A percentile compares a stretch with the other conserved stretches of the same genome.
These are phyloP conservation scores for Petrolisthes manimaculis DNA, from an alignment of 2,888 invertebrate species.

Conservation along the genomic window DNA sequence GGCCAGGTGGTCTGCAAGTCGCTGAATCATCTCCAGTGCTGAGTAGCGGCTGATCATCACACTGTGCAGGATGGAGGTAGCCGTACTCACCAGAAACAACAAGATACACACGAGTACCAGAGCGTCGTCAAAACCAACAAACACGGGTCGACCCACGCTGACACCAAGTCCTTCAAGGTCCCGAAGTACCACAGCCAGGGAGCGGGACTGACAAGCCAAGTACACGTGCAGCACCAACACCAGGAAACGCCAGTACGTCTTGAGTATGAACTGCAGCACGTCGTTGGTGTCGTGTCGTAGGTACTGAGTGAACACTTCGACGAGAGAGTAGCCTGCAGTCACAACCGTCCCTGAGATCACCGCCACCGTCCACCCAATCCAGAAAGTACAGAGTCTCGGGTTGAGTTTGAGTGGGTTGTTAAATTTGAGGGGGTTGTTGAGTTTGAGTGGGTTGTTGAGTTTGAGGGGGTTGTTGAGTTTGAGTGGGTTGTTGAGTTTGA, in stretches of 20 bases:
- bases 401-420: too few relatives aligned
- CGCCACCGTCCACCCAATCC: constrained; percentile 10
- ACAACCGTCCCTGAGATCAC: constrained; percentile 13
- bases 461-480: not conserved
- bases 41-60: not conserved
- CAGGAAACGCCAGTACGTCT: constrained; percentile 34
- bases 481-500: too few relatives aligned
- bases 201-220: not conserved
- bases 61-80: not conserved
- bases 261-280: constrained; percentile 3
- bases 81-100: not conserved
- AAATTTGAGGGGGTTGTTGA: too few relatives aligned
- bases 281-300: not conserved
- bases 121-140: constrained; percentile 25
- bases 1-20: not conserved
- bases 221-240: constrained; percentile 31
- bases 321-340: not conserved
- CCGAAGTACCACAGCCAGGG: constrained; percentile 21
- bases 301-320: not conserved
- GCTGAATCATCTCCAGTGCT: not conserved
- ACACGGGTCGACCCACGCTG: constrained; percentile 4
- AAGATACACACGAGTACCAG: constrained; percentile 8
- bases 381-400: too few relatives aligned
- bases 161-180: not conserved
- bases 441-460: too few relatives aligned